phyloP scores from a whole-genome alignment of 2,113 vertebrate genomes.

The Apaloderma vittatum region DNA sequence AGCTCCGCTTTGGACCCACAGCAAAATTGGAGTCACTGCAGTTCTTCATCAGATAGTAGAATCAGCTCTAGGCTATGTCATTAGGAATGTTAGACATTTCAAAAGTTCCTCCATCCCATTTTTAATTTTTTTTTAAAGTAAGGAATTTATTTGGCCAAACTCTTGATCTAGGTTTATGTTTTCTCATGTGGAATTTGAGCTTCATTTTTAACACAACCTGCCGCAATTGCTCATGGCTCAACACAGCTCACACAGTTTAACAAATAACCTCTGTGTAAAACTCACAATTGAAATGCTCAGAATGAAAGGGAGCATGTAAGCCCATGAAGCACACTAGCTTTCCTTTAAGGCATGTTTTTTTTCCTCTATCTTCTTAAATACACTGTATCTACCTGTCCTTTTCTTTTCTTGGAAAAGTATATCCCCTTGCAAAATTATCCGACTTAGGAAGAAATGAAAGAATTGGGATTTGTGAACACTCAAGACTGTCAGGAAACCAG shows the following conservation, averaged over 20 bases:
- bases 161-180: neutral
- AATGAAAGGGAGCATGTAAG: neutral
- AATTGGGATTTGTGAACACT: constrained; percentile 23
- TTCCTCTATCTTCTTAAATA: neutral
- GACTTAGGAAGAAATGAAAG: neutral
- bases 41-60: neutral
- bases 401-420: neutral
- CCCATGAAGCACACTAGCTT: neutral
- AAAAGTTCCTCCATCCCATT: neutral
- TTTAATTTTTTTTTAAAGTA: neutral
- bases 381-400: neutral
- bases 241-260: neutral
- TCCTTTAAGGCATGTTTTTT: neutral
- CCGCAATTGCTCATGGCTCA: neutral
- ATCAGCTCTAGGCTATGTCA: accelerated
- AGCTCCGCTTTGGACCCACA: neutral
- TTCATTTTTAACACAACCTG: neutral
- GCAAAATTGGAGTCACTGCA: neutral
- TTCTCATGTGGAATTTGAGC: neutral
- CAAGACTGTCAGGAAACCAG: neutral
- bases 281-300: neutral
- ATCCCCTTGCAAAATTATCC: neutral
- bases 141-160: neutral
- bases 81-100: neutral
- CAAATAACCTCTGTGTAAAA: neutral